Conservation (phyloP, 2,113 vertebrate species). For the Phyllopteryx taeniolatus region DNA sequence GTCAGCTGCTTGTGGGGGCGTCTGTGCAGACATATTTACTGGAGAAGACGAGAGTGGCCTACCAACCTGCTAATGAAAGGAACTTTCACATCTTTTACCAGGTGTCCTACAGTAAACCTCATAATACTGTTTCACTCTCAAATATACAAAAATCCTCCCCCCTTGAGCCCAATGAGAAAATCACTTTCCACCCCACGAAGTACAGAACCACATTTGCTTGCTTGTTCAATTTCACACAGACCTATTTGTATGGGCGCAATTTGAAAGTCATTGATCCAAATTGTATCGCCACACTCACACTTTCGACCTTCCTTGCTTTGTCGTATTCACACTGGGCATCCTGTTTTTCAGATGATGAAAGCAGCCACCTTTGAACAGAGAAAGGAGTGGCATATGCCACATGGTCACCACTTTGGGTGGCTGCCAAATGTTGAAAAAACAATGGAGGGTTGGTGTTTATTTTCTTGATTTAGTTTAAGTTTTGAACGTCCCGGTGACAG, state of each 20-base stretch:
- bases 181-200: too few species aligned
- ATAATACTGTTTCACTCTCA: neutral
- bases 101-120: conserved; percentile 58
- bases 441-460: conserved; percentile 77
- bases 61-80: conserved; percentile 84
- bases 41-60: conserved; percentile 91
- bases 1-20: conserved; percentile 86
- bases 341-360: conserved; percentile 83
- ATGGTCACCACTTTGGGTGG: conserved; percentile 79
- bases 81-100: conserved; percentile 99
- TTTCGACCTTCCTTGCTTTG: neutral
- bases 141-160: neutral
- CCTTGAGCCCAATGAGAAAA: too few species aligned
- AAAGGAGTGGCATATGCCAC: conserved; percentile 81
- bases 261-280: neutral
- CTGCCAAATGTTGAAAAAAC: conserved; percentile 84
- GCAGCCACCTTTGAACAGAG: conserved; percentile 83
- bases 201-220: too few species aligned
- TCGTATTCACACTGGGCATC: neutral
- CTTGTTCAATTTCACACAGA: too few species aligned
- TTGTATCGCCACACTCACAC: neutral
- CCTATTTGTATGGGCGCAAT: too few species aligned
- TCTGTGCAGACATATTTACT: conserved; percentile 92
- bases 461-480: neutral
- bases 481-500: neutral